Evolutionary conservation across 2,888 invertebrate species (phyloP), one percentile per base, ranked within the genome.

Genomic region (Callyntrura sp.): DNA sequence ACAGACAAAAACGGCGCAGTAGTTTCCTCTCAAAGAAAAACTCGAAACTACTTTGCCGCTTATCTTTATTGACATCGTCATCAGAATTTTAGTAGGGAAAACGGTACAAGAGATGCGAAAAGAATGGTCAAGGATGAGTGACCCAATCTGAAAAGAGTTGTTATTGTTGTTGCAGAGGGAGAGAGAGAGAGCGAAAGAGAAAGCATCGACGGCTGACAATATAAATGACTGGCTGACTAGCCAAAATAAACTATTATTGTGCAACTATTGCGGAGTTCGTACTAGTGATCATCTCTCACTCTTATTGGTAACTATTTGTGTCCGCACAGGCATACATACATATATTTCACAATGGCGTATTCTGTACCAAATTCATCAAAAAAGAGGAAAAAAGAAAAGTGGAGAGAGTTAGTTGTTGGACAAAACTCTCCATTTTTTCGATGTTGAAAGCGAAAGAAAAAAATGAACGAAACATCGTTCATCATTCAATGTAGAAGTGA

Each of bases 391-490:
- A n/a, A n/a, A 35, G 35, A 35, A 35, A 35, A 35, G 35, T 35
- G 35, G 35, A 35, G 35, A 35, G n/a, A 70, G n/a, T 51, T 28
- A 68, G 68, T 68, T 48, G 23, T 28, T 51, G 25, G 35, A 35
- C n/a, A 35, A 86, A 86, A 88, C 90, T 90, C 92, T 92, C 90
- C 86, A 62, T 91, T 89, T 90, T 86, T 90, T 35, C 35, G 35
- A 68, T 90, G 88, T 84, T 17, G 25, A 6, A 43, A 2, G 20
- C 5, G 14, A 51, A 51, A 35, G 2, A 35, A 35, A 35, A 35
- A 55, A 17, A 76, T 57, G 78, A 57, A 57, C 84, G 82, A 68
- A 70, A 65, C 83, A 91, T 92, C 90, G 90, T 92, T 90, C 88
- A 92, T 91, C 91, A 91, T 92, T 85, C 84, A 8, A 14, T 14